Evolutionary conservation across 2,888 invertebrate genomes (phyloP), one percentile per base, ranked within the genome.

Genomic region (Clanis bilineata): DNA sequence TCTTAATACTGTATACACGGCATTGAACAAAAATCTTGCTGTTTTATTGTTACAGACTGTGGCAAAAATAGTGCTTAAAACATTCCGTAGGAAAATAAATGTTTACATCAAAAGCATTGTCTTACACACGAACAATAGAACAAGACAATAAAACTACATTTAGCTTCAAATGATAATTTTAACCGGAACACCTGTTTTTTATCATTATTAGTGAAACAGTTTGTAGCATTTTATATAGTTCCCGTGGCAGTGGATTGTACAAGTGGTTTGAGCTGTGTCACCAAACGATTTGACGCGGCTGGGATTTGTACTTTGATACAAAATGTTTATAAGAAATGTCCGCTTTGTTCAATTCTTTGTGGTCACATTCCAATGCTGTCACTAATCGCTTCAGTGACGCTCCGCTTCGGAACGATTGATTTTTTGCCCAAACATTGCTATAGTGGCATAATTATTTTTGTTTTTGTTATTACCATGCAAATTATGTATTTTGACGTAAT

Each of bases 241-340:
- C 85, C 80, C 84, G 83, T 79, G 79, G 78, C 72, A 71, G 66
- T 77, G 70, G 70, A 73, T 72, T 74, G 68, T 67, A 76, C 70
- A 68, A 80, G 73, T 75, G 76, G 77, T 75, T 82, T 72, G 67
- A 73, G 72, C 77, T 79, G 84, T 83, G 82, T 83, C 81, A 77
- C 82, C 79, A 80, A 82, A 71, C 64, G 82, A 57, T 61, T 61
- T 54, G 57, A 65, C 69, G 71, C 80, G 82, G 72, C 70, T 73
- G 66, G 60, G 67, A 73, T 72, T 77, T 73, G 70, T 73, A 66
- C 63, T 77, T 70, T 64, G 71, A 70, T 70, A 76, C 77, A 79
- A 73, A 79, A 77, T 10, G 82, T 82, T 79, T 77, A 73, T 77
- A 76, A 80, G 77, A 80, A 82, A 74, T 74, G 70, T 69, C 74